Percentiles rank a stretch among this genome's conserved stretches.
These are phyloP conservation scores for Anas platyrhynchos DNA, from an alignment of 2,113 vertebrate genomes.

Conservation along the genomic window DNA sequence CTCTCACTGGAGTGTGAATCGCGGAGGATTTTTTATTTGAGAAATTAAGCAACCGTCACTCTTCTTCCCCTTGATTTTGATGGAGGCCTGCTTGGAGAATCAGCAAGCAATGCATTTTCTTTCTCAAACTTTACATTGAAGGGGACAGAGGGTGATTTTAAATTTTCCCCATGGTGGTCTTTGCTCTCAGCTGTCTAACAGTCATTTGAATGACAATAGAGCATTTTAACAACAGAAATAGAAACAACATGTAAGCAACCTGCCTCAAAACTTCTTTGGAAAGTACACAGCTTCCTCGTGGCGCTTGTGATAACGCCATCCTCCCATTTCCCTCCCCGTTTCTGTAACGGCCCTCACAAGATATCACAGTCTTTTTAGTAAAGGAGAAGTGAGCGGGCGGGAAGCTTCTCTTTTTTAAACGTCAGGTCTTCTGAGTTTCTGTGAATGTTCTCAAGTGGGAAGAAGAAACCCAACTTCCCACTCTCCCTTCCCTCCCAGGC, in stretches of 20 bases:
- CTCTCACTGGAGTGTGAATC: neutral
- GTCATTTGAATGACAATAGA: fast-evolving
- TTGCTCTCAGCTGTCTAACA: neutral
- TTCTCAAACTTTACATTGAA: neutral
- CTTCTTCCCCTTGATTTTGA: neutral
- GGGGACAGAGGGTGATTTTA: neutral
- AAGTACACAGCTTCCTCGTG: fast-evolving
- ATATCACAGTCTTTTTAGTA: neutral
- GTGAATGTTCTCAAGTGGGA: neutral
- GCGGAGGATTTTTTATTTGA: too few species aligned
- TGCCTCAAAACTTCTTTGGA: too few species aligned
- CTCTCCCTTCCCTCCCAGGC: neutral
- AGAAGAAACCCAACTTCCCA: neutral
- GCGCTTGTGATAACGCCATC: neutral
- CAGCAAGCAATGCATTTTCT: fast-evolving
- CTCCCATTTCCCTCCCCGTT: fast-evolving
- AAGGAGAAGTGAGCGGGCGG: neutral
- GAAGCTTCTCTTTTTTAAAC: neutral
- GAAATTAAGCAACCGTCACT: neutral
- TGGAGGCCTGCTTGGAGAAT: neutral
- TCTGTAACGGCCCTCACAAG: neutral
- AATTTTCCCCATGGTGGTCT: neutral
- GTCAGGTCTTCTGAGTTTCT: neutral
- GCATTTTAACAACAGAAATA: neutral
- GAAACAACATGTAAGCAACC: neutral